phyloP scores from a whole-genome alignment of 2,113 vertebrate genomes.

The Numenius arquata region DNA sequence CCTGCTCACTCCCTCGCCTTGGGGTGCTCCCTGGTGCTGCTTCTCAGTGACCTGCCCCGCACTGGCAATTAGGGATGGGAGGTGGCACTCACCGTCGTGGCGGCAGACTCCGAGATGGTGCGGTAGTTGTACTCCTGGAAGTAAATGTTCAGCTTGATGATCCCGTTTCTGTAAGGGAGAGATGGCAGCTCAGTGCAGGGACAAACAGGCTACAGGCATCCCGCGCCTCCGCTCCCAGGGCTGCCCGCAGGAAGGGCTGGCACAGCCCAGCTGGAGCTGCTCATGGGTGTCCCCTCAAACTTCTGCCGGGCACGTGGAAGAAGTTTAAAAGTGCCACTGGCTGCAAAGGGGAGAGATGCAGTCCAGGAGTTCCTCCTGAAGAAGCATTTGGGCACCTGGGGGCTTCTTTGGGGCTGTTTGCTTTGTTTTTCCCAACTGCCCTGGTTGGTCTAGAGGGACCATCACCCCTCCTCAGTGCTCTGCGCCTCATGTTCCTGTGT shows the following conservation, averaged over 20 bases:
- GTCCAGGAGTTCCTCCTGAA: not conserved
- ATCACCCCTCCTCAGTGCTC: accelerated
- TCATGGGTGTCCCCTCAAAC: accelerated
- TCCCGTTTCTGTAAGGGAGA: conserved; percentile 61
- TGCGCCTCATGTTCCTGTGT: accelerated
- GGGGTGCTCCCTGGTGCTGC: not conserved
- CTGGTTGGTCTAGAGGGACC: not conserved
- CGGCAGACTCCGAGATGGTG: conserved; percentile 71
- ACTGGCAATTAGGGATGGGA: accelerated
- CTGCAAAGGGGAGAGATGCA: accelerated
- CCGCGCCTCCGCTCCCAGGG: not conserved
- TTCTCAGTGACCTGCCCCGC: not conserved
- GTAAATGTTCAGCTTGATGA: conserved; percentile 82
- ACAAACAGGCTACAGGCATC: accelerated
- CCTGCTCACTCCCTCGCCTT: not conserved
- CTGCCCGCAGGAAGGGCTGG: not conserved
- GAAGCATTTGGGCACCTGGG: not conserved
- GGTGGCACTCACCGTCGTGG: conserved; percentile 72
- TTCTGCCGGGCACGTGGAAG: not conserved
- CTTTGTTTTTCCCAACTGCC: no score
- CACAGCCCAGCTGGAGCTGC: accelerated
- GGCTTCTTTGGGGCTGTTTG: not conserved
- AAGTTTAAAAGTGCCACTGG: no score
- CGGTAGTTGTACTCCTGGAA: conserved; percentile 85
- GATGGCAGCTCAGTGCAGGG: not conserved